Evolutionary conservation across 92 coral and sea anemone genomes (phyloP).

Genomic region (Epizoanthus fatuus): DNA sequence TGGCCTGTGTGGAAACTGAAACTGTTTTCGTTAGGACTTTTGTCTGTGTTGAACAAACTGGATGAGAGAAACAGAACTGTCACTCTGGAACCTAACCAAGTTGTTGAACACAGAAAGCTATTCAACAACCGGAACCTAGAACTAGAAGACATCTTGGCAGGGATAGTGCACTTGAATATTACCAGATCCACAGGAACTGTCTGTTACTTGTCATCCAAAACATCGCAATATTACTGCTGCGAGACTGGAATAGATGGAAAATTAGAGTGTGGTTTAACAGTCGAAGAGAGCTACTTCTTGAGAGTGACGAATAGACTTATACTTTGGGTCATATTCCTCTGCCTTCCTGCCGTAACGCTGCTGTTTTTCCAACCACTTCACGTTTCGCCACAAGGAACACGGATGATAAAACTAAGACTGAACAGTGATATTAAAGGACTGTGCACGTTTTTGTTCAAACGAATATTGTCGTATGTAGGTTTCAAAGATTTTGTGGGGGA

Average conservation of each 20-base stretch:
- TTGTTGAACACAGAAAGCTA: no score
- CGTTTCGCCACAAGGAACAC: background rate
- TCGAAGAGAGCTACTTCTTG: background rate
- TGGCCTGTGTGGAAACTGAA: conserved; percentile 5
- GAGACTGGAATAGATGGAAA: background rate
- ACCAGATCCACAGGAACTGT: background rate
- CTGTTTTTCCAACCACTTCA: background rate
- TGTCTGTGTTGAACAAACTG: background rate
- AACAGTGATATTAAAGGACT: background rate
- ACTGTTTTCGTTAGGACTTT: conserved; percentile 4
- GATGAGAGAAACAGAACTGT: background rate
- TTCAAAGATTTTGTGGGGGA: background rate
- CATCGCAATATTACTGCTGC: conserved; percentile 12
- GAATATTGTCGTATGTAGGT: background rate
- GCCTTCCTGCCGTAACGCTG: background rate
- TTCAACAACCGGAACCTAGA: no score
- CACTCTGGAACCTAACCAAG: background rate
- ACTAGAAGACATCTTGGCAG: background rate
- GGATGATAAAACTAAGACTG: background rate
- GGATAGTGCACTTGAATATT: background rate
- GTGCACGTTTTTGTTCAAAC: background rate
- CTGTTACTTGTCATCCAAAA: background rate
- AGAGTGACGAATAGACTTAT: background rate
- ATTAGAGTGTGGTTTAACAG: background rate
- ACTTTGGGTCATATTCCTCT: background rate